Percentiles rank a stretch among this genome's conserved stretches.
phyloP scores from a whole-genome alignment of 2,113 vertebrate genomes.

The Peromyscus maniculatus region DNA sequence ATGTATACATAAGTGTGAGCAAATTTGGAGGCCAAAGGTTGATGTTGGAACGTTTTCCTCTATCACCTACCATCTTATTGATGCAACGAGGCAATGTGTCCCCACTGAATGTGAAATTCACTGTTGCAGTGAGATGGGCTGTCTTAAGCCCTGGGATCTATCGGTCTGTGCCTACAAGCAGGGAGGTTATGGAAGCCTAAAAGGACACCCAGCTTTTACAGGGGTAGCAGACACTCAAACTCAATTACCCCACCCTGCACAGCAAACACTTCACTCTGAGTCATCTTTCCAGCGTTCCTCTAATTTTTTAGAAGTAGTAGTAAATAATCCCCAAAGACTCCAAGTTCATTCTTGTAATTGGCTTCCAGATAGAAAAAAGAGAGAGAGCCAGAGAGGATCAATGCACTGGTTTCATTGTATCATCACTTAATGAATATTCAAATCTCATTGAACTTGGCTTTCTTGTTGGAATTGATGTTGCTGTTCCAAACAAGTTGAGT shows the following conservation, averaged over 20 bases:
- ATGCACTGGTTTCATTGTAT: background rate
- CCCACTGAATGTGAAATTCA: background rate
- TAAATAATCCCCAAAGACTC: constrained; percentile 58
- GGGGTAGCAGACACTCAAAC: background rate
- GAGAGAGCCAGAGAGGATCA: constrained; percentile 51
- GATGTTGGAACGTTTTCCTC: background rate
- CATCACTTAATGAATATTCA: constrained; percentile 66
- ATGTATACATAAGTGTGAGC: no score
- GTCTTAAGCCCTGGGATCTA: background rate
- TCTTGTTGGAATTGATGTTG: constrained; percentile 43
- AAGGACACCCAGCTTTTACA: background rate
- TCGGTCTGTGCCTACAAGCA: background rate
- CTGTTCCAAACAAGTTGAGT: constrained; percentile 26
- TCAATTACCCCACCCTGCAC: background rate
- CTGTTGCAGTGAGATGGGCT: background rate
- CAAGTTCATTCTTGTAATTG: constrained; percentile 25
- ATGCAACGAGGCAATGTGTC: background rate
- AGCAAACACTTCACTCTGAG: background rate
- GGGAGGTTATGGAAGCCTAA: background rate
- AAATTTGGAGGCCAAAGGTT: background rate
- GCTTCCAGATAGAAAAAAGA: background rate
- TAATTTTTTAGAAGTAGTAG: background rate
- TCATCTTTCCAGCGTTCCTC: background rate
- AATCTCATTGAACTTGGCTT: background rate
- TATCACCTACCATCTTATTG: background rate